These are phyloP conservation scores for Thyatira batis DNA, from an alignment of 2,888 invertebrate species.

Conservation along the genomic window DNA sequence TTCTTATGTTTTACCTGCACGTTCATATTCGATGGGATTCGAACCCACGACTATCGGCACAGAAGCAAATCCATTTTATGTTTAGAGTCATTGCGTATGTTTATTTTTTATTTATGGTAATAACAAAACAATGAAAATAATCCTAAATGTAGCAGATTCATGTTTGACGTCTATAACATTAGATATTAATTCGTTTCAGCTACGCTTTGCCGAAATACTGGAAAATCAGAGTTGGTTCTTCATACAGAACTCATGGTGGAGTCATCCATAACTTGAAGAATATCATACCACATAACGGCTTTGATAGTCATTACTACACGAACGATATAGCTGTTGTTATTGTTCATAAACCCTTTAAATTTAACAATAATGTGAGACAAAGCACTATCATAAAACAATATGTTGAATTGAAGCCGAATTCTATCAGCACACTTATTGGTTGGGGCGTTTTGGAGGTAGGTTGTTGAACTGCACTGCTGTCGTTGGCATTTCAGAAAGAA, in stretches of 20 bases:
- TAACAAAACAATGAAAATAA: no score
- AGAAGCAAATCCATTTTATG: no score
- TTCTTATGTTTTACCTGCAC: no score
- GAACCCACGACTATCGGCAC: no score
- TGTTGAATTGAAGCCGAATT: conserved; percentile 54
- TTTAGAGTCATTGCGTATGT: no score
- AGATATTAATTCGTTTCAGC: conserved; percentile 45
- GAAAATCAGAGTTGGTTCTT: conserved; percentile 68
- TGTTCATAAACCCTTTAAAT: conserved; percentile 46
- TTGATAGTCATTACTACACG: conserved; percentile 61
- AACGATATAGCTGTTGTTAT: conserved; percentile 67
- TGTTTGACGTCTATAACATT: no score
- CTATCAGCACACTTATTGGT: conserved; percentile 59
- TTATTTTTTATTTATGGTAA: no score
- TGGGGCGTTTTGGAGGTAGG: conserved; percentile 70
- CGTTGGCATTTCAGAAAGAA: no score
- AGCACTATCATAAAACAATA: conserved; percentile 63
- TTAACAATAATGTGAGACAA: conserved; percentile 58
- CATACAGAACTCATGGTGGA: conserved; percentile 62
- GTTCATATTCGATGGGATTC: no score
- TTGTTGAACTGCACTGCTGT: no score
- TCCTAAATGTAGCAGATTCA: no score
- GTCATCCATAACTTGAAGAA: conserved; percentile 56
- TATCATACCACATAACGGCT: conserved; percentile 57
- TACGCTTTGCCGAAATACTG: conserved; percentile 62